Evolutionary conservation across 2,888 invertebrate genomes (phyloP).

Genomic region (Leucoma salicis): DNA sequence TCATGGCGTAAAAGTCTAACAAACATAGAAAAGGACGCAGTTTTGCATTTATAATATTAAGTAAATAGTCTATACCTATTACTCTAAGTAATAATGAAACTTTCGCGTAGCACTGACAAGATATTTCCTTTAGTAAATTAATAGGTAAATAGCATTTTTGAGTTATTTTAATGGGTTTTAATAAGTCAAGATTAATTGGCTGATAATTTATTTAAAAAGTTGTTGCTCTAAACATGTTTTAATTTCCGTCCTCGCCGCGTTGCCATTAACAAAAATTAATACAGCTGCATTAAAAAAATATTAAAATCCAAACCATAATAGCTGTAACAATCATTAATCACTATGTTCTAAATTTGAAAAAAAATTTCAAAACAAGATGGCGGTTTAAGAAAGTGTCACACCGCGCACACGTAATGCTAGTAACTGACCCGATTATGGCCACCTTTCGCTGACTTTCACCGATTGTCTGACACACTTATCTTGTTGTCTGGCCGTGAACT

Average conservation of each 20-base stretch:
- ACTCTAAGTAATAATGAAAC: too few relatives aligned
- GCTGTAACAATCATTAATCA: constrained; percentile 26
- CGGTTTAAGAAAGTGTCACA: constrained; percentile 71
- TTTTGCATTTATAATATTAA: too few relatives aligned
- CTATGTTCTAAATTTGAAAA: constrained; percentile 21
- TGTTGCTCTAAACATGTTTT: neutral
- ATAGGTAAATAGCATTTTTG: too few relatives aligned
- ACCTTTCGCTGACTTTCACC: constrained; percentile 78
- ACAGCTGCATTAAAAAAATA: constrained; percentile 2
- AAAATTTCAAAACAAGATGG: constrained; percentile 32
- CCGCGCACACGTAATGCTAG: constrained; percentile 62
- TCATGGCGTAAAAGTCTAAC: too few relatives aligned
- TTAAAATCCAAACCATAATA: constrained; percentile 12
- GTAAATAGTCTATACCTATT: too few relatives aligned
- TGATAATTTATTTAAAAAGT: neutral
- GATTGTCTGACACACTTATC: constrained; percentile 56
- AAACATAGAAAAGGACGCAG: too few relatives aligned
- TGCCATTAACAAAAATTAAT: constrained; percentile 7
- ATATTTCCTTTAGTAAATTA: too few relatives aligned
- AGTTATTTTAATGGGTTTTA: too few relatives aligned
- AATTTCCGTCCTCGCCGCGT: neutral
- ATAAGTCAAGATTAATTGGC: too few relatives aligned
- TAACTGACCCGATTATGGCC: constrained; percentile 66
- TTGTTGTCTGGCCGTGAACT: constrained; percentile 38
- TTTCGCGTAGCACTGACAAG: too few relatives aligned